Evolutionary conservation across 1,140 invertebrate genomes (phyloP), one percentile per base, ranked within the genome.

Genomic region (Cephus cinctus): DNA sequence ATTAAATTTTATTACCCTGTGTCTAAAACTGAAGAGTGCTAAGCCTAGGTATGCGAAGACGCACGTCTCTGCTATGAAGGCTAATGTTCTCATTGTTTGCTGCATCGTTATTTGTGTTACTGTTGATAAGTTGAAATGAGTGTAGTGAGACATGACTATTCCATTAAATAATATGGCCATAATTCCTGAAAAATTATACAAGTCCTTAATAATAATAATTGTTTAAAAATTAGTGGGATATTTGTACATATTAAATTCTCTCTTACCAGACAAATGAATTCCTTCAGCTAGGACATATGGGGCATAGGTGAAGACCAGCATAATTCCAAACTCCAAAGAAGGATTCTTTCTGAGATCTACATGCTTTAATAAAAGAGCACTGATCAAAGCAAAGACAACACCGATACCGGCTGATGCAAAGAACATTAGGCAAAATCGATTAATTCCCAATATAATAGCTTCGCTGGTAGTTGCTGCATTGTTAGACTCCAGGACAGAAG

Each of bases 121-220:
- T 14, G 96, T 97, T 1, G 96, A 98, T 11, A 99, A 76, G 76
- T 99, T 99, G 61, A 94, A 96, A 81, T 99, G 97, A 12, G 96
- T 98, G 65, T 99, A 99, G 73, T 99, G 97, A 1, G 96, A 98
- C 97, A 99, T 99, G 0, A 98, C 95, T 66, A 99, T 95, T 2
- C 96, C 97, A 80, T 95, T 97, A 69, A 98, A 98, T 49, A 99
- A 77, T 62, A 99, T 99, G 11, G 97, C 96, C 97, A 99, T 99
- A 31, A 99, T 99, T 48, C 95, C 94, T 90, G 77, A 53, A 80
- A 50, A 34, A 43, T 35, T 45, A 38, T n/a, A n/a, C n/a, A n/a
- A n/a, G n/a, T n/a, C n/a, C n/a, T n/a, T n/a, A n/a, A 56, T n/a
- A 43, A 42, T 18, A 23, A 25, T 25, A 40, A 20, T n/a, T 22